Conservation (phyloP, 2,113 vertebrate genomes). For the Balaeniceps rex region DNA sequence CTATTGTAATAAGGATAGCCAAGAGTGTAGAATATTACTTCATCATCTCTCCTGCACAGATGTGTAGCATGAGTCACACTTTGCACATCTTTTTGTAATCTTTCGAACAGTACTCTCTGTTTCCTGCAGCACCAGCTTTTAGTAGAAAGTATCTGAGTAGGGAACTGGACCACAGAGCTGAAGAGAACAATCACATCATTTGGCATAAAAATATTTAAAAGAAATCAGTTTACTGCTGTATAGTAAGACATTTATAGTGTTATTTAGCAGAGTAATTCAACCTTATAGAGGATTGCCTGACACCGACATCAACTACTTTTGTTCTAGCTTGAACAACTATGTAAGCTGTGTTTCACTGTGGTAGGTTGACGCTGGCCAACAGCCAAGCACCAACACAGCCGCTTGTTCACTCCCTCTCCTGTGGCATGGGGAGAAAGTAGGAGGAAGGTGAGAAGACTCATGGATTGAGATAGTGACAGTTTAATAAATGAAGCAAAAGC, state of each 20-base stretch:
- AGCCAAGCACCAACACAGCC: neutral
- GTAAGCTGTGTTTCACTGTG: neutral
- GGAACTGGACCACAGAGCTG: neutral
- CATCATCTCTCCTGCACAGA: neutral
- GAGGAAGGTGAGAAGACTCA: neutral
- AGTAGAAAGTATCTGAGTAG: neutral
- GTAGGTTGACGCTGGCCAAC: rapidly evolving
- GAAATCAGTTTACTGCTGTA: neutral
- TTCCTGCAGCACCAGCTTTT: neutral
- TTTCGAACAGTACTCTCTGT: neutral
- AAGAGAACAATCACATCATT: neutral
- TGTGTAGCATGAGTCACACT: neutral
- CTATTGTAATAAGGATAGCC: neutral
- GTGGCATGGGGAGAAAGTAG: neutral
- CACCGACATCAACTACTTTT: neutral
- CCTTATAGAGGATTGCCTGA: neutral
- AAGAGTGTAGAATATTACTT: neutral
- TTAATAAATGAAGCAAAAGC: neutral
- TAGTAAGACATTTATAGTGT: neutral
- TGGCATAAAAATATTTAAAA: neutral
- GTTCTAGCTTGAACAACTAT: neutral
- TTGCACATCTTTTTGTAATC: neutral
- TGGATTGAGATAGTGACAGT: neutral
- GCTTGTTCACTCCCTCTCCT: rapidly evolving
- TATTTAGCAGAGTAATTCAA: neutral